phyloP scores from a whole-genome alignment of 2,888 invertebrate species.

The Deilephila elpenor region DNA sequence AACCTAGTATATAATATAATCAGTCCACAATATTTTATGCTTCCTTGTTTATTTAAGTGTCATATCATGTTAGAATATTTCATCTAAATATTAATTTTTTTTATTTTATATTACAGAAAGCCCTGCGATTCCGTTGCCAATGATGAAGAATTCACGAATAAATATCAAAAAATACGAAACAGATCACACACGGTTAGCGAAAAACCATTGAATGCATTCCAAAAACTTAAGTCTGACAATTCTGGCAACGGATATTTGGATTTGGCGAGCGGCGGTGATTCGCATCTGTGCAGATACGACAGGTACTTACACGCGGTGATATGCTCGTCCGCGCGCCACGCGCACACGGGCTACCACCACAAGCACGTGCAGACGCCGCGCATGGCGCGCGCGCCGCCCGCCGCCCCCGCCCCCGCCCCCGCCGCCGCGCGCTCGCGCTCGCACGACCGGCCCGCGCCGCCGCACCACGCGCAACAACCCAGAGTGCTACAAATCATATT shows the following conservation, averaged over 20 bases:
- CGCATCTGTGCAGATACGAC: constrained; percentile 83
- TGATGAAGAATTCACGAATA: constrained; percentile 70
- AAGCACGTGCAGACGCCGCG: constrained; percentile 62
- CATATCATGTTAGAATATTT: background rate
- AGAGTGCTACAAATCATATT: constrained; percentile 80
- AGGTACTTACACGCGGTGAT: constrained; percentile 87
- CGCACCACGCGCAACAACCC: constrained; percentile 63
- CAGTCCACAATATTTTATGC: no score
- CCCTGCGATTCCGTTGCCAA: constrained; percentile 74
- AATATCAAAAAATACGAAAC: constrained; percentile 77
- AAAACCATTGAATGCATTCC: constrained; percentile 73
- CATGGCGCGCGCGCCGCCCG: constrained; percentile 51
- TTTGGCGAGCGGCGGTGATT: constrained; percentile 85
- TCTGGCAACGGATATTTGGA: constrained; percentile 85
- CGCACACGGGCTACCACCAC: constrained; percentile 78
- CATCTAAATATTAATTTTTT: background rate
- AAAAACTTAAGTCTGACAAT: constrained; percentile 70
- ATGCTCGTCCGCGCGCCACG: constrained; percentile 81
- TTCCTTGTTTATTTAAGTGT: no score
- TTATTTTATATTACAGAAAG: constrained; percentile 78
- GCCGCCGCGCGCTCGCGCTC: constrained; percentile 69
- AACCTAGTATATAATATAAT: no score
- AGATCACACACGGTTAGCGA: constrained; percentile 83
- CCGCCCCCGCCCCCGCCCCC: constrained; percentile 52
- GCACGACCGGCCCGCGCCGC: constrained; percentile 66